phyloP scores from a whole-genome alignment of 2,888 invertebrate species.

The Netelia virgata region DNA sequence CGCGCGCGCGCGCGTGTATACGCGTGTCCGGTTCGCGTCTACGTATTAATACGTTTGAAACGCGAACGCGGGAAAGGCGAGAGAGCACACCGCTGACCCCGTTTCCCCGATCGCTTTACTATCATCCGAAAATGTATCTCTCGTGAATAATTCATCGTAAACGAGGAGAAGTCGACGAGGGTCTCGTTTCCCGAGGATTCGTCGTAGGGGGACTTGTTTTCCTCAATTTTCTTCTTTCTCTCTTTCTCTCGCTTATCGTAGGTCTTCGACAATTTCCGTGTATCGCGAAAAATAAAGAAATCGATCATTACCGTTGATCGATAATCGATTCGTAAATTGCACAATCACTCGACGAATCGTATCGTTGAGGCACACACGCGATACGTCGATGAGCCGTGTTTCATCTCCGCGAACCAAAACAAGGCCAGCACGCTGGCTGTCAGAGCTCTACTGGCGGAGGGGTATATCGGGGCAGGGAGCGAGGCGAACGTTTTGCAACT shows the following conservation, averaged over 20 bases:
- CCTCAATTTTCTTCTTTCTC: not conserved
- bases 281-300: not conserved
- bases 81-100: conserved; percentile 62
- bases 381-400: conserved; percentile 8
- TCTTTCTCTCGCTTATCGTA: not conserved
- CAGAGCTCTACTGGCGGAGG: conserved; percentile 30
- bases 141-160: conserved; percentile 54
- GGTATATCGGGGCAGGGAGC: not conserved
- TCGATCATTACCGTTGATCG: not conserved
- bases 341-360: not conserved
- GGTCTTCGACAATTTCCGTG: not conserved
- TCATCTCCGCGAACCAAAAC: conserved; percentile 54
- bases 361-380: not conserved
- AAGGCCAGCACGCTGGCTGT: conserved; percentile 65
- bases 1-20: not conserved
- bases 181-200: not conserved
- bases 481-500: not conserved
- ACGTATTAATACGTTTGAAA: conserved; percentile 74
- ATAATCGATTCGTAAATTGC: not conserved
- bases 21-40: conserved; percentile 24
- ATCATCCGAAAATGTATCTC: conserved; percentile 52
- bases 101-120: conserved; percentile 52
- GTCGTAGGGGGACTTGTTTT: not conserved
- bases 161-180: conserved; percentile 11
- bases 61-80: conserved; percentile 76